Evolutionary conservation across 1,140 invertebrate genomes (phyloP).

Genomic region (Panagrolaimus sp.): DNA sequence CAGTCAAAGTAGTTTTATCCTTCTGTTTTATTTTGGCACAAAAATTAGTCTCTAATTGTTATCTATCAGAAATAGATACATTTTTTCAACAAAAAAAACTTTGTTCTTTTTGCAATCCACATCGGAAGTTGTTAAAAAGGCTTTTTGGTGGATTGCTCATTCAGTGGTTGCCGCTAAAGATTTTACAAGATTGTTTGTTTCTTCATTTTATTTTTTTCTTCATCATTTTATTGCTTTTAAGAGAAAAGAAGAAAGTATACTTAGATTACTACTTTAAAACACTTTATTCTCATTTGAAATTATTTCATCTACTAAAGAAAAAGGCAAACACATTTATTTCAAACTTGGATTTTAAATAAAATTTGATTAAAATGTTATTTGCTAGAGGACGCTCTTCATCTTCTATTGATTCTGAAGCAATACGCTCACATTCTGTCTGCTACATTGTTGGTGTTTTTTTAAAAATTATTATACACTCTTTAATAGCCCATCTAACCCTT

Average conservation of each 20-base stretch:
- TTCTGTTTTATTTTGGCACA: not conserved
- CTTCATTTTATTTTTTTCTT: too few species aligned
- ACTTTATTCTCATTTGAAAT: too few species aligned
- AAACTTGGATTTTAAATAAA: not conserved
- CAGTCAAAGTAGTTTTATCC: not conserved
- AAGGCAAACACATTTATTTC: too few species aligned
- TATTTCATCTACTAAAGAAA: too few species aligned
- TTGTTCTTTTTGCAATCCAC: too few species aligned
- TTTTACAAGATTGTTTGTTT: too few species aligned
- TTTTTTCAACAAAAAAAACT: not conserved
- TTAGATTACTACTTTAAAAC: too few species aligned
- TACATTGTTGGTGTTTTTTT: not conserved
- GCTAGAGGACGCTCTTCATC: slow-evolving; percentile 26
- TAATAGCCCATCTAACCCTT: not conserved
- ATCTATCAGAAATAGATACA: not conserved
- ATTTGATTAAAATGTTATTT: slow-evolving; percentile 29
- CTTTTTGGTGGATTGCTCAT: too few species aligned
- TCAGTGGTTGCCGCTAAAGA: too few species aligned
- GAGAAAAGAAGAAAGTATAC: too few species aligned
- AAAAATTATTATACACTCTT: not conserved
- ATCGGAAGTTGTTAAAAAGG: too few species aligned
- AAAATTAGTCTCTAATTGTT: not conserved
- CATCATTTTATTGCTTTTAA: too few species aligned
- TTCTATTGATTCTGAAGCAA: slow-evolving; percentile 19
- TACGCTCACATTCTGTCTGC: not conserved